Base-by-base conservation (phyloP, 2,113 vertebrate species). In the Ptilonorhynchus violaceus region DNA sequence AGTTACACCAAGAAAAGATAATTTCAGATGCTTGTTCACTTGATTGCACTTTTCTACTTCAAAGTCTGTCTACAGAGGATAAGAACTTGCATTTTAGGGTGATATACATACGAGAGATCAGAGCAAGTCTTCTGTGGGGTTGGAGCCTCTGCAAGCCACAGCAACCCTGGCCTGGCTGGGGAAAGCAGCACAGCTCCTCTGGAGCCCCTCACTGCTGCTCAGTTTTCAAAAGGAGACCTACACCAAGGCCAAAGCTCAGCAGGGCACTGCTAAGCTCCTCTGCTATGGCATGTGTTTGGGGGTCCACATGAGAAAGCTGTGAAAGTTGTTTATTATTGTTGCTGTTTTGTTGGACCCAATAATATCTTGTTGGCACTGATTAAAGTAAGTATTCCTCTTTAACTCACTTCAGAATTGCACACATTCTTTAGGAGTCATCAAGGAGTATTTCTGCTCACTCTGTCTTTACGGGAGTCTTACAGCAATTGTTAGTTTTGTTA, bases 271-370 rank as follows among this genome's bases (percentile, higher is more conserved):
- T 64, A 2, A 47, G 2, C 15, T 27, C 23, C 73, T 89, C 37
- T 85, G 39, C 19, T 15, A 4, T 37, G 50, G 42, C 41, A 47
- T 4, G 0, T 0, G 0, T 42, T 39, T 64, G 33, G 28, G 42
- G 62, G 20, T 67, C 41, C 44, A 15, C 5, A 0, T 1, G 23
- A 58, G 52, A 81, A 80, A 55, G 20, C 15, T 39, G 49, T 31
- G 14, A 59, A 55, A 37, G 42, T 13, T 66, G 6, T 44, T 79
- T 44, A 15, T 47, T 73, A 10, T 33, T 46, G 3, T 13, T 80
- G 10, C 23, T 85, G 13, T 15, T 62, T 59, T 62, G 14, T 24
- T 78, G 24, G n/a, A 25, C 15, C 72, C 25, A 41, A 9, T n/a
- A 56, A 13, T 28, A 52, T 44, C 24, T 66, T 87, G 7, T 52